Percentiles rank a stretch among this genome's conserved stretches.
These are phyloP conservation scores for Coregonus clupeaformis DNA, from an alignment of 2,113 vertebrate species.

Conservation along the genomic window DNA sequence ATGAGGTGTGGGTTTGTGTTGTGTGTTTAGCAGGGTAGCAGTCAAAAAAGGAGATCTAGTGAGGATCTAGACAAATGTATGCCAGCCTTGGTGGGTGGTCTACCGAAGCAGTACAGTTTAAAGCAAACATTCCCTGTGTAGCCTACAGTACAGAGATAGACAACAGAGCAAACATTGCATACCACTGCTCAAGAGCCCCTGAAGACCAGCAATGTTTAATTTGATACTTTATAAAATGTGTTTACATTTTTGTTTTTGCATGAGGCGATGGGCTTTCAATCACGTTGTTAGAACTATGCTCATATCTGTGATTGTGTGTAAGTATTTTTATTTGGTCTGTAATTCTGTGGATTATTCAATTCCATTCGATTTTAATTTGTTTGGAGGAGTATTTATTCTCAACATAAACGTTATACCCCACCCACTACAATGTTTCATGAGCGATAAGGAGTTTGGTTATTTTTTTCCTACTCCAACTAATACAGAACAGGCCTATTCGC, in stretches of 20 bases:
- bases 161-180: slow-evolving; percentile 40
- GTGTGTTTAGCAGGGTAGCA: neutral
- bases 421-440: too few species aligned
- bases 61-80: neutral
- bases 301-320: too few species aligned
- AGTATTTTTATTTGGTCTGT: too few species aligned
- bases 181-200: slow-evolving; percentile 25
- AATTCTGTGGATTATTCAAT: too few species aligned
- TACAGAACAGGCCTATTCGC: too few species aligned
- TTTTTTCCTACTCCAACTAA: too few species aligned
- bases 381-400: too few species aligned
- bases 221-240: slow-evolving; percentile 2
- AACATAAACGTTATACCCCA: too few species aligned
- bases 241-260: neutral
- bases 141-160: slow-evolving; percentile 29
- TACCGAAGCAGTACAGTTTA: slow-evolving; percentile 30
- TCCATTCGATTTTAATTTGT: too few species aligned
- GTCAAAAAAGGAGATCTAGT: neutral
- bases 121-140: slow-evolving; percentile 24
- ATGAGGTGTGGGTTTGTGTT: neutral
- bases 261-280: neutral
- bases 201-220: slow-evolving; percentile 17
- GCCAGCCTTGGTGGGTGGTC: slow-evolving; percentile 55
- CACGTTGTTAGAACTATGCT: too few species aligned
- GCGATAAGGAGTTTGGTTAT: too few species aligned